Evolutionary conservation across 2,797 vertebrate genomes (phyloP).

Genomic region (Mormyrus hasselquistii): DNA sequence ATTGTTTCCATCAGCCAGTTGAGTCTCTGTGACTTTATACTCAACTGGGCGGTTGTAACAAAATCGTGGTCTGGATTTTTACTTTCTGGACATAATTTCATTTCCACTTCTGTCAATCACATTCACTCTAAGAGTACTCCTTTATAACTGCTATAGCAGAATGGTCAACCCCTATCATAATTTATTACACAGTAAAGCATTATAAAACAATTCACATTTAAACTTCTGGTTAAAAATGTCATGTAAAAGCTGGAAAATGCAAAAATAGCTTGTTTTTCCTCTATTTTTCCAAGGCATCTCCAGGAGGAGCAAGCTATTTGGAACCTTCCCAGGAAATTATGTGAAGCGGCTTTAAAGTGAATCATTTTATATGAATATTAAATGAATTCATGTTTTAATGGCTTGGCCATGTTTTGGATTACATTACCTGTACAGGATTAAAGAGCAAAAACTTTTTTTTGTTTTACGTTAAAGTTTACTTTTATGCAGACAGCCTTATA

Average conservation of each 20-base stretch:
- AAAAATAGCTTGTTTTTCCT: not conserved
- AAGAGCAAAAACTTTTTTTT: not conserved
- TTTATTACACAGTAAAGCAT: not conserved
- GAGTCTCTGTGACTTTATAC: not conserved
- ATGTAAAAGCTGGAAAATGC: not conserved
- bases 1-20: not conserved
- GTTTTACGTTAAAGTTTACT: not conserved
- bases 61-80: not conserved
- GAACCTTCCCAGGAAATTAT: constrained; percentile 86
- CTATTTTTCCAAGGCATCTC: constrained; percentile 69
- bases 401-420: not conserved
- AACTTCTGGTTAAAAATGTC: not conserved
- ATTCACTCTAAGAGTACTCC: not conserved
- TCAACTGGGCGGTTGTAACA: not conserved
- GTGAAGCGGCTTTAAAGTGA: constrained; percentile 72
- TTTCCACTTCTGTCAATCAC: not conserved
- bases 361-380: not conserved
- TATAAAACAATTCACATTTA: not conserved
- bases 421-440: not conserved
- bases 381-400: not conserved
- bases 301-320: constrained; percentile 80
- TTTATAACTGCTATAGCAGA: no score
- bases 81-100: not conserved
- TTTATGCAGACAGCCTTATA: not conserved
- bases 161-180: not conserved